These are phyloP conservation scores for Podarcis cretensis DNA, from an alignment of 2,113 vertebrate species.

Conservation along the genomic window DNA sequence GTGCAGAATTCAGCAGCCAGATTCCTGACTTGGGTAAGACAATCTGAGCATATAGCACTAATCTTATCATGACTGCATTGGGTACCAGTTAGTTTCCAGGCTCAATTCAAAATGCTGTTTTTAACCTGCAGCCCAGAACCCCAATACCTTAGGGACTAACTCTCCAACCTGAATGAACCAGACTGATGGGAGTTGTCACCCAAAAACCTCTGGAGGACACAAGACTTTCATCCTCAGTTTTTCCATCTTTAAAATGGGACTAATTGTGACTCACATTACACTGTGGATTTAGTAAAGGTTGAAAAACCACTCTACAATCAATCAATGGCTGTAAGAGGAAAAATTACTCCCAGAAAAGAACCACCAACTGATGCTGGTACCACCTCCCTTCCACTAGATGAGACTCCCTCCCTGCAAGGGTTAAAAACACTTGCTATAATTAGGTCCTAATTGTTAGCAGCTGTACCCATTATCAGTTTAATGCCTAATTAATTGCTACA, in stretches of 20 bases:
- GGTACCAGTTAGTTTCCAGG: too few species aligned
- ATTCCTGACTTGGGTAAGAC: too few species aligned
- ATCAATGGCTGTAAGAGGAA: neutral
- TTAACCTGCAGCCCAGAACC: too few species aligned
- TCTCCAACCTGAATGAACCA: too few species aligned
- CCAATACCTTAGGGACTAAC: too few species aligned
- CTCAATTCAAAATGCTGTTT: too few species aligned
- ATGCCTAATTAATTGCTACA: slow-evolving; percentile 81
- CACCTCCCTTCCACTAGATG: slow-evolving; percentile 33
- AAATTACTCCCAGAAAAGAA: neutral
- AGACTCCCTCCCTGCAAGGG: slow-evolving; percentile 57
- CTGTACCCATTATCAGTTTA: slow-evolving; percentile 80
- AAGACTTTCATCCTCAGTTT: neutral
- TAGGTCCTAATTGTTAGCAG: slow-evolving; percentile 80
- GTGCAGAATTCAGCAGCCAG: too few species aligned
- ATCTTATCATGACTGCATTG: too few species aligned
- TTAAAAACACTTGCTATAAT: slow-evolving; percentile 76
- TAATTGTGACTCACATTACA: neutral
- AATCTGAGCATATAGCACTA: too few species aligned
- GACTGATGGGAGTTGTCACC: too few species aligned
- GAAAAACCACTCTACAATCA: neutral
- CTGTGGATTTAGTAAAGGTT: neutral
- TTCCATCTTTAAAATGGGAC: neutral
- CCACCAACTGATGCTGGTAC: neutral
- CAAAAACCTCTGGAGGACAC: too few species aligned